Conservation (phyloP, 1,140 invertebrate genomes). For the Paramacrobiotus metropolitanus region DNA sequence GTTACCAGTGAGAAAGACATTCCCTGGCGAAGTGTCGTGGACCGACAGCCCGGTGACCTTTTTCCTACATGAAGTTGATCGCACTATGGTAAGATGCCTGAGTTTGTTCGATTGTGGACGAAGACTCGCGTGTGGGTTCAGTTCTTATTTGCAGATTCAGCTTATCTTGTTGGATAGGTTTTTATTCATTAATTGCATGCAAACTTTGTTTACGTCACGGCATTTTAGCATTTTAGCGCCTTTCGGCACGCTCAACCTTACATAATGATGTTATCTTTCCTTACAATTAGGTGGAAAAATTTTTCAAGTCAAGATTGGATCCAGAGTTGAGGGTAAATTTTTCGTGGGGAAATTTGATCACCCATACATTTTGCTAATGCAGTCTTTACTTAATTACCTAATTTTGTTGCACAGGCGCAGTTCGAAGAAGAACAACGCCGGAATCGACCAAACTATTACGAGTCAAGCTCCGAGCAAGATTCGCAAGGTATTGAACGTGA, state of each 20-base stretch:
- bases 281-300: not conserved
- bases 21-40: constrained; percentile 45
- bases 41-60: constrained; percentile 92
- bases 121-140: too few species aligned
- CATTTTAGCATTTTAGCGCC: too few species aligned
- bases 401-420: not conserved
- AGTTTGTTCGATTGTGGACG: too few species aligned
- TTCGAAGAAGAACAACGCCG: not conserved
- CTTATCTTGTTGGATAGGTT: too few species aligned
- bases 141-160: too few species aligned
- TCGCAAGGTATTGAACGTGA: not conserved
- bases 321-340: not conserved
- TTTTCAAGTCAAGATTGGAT: not conserved
- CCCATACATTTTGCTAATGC: too few species aligned
- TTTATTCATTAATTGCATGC: too few species aligned
- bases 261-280: not conserved
- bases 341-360: too few species aligned
- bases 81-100: constrained; percentile 39
- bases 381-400: not conserved
- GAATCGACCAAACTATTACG: not conserved
- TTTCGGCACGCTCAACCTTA: too few species aligned
- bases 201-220: too few species aligned
- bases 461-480: not conserved
- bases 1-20: not conserved
- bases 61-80: constrained; percentile 87